phyloP scores from a whole-genome alignment of 2,797 vertebrate species.

The Pantherophis alleghaniensis region DNA sequence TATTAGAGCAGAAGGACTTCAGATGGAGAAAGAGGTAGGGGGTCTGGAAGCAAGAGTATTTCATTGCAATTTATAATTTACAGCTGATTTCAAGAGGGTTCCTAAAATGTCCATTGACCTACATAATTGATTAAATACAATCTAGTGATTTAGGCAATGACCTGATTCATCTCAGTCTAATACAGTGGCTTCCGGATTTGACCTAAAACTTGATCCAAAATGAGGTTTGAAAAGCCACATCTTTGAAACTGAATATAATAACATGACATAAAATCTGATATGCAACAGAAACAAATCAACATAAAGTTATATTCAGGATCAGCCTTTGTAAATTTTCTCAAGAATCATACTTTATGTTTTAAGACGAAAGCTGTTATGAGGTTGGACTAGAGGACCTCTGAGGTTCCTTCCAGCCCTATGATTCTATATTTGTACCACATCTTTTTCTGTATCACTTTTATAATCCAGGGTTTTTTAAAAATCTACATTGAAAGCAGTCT shows the following conservation, averaged over 20 bases:
- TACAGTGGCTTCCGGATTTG: background rate
- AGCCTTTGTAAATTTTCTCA: background rate
- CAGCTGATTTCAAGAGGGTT: background rate
- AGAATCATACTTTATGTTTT: background rate
- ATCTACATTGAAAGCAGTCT: background rate
- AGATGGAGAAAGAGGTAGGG: slow-evolving; percentile 91
- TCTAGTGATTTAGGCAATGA: background rate
- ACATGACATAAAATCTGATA: background rate
- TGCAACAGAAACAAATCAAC: background rate
- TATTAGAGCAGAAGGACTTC: slow-evolving; percentile 88
- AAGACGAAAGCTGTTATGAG: background rate
- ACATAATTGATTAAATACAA: background rate
- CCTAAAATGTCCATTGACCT: background rate
- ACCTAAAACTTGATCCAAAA: background rate
- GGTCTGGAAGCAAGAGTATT: background rate
- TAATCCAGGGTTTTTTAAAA: background rate
- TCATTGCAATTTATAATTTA: background rate
- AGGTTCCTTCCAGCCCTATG: background rate
- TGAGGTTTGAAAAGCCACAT: background rate
- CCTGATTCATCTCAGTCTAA: background rate
- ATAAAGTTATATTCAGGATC: background rate
- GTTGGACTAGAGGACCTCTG: background rate
- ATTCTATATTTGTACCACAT: background rate
- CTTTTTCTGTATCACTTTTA: background rate
- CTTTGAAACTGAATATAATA: background rate